A percentile compares a stretch with the other conserved stretches of the same genome.
These are phyloP conservation scores for Scaptomyza caliginosa DNA, from an alignment of 2,888 invertebrate species.

Conservation along the genomic window DNA sequence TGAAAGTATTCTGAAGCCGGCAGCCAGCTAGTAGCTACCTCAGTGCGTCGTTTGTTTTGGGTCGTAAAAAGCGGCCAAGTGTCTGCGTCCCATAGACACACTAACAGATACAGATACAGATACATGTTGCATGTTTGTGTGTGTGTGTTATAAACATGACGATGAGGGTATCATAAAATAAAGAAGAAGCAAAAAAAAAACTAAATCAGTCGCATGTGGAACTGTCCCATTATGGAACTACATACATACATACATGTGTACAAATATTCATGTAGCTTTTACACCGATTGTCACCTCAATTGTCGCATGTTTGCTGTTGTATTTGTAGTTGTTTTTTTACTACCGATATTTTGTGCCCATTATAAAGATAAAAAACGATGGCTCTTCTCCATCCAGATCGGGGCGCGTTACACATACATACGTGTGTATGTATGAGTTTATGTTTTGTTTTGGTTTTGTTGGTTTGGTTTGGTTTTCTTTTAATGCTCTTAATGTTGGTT, in stretches of 20 bases:
- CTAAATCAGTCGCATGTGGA: constrained; percentile 45
- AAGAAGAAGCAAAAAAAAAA: constrained; percentile 18
- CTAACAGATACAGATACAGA: constrained; percentile 11
- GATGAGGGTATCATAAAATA: constrained; percentile 40
- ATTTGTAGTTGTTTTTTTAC: constrained; percentile 53
- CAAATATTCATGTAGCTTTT: constrained; percentile 19
- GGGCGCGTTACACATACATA: constrained; percentile 39
- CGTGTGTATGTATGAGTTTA: constrained; percentile 9
- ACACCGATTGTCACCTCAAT: constrained; percentile 75
- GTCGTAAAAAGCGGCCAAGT: constrained; percentile 58
- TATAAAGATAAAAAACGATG: constrained; percentile 75
- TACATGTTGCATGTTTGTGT: constrained; percentile 10
- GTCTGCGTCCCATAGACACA: constrained; percentile 23
- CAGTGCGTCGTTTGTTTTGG: constrained; percentile 65
- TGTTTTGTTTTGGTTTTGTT: constrained; percentile 45
- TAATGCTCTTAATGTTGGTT: constrained; percentile 54
- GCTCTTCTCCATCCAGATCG: constrained; percentile 32
- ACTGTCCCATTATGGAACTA: constrained; percentile 23
- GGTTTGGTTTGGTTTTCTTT: constrained; percentile 32
- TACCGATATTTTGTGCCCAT: constrained; percentile 77
- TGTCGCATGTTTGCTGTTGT: constrained; percentile 44
- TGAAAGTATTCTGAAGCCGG: constrained; percentile 41
- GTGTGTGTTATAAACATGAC: constrained; percentile 40
- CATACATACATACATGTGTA: background rate
- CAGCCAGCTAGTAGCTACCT: constrained; percentile 66